These are phyloP conservation scores for Zaprionus ghesquierei DNA, from an alignment of 1,140 invertebrate genomes.

Conservation along the genomic window DNA sequence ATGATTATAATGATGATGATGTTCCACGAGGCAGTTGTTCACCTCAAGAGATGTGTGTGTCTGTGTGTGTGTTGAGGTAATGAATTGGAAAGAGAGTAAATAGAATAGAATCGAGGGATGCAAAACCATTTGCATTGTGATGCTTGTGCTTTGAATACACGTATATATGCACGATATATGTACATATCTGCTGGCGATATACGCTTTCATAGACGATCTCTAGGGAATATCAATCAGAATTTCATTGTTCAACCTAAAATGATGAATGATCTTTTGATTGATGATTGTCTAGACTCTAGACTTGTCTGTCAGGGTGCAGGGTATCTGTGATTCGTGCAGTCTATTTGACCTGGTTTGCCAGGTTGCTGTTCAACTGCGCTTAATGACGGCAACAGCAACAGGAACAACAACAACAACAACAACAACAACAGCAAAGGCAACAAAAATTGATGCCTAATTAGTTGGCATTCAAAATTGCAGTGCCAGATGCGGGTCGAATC, in stretches of 20 bases:
- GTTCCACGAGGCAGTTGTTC: not conserved
- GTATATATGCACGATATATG: not conserved
- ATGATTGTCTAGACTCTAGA: not conserved
- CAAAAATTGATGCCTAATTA: conserved; percentile 52
- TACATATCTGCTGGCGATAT: not conserved
- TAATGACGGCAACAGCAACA: conserved; percentile 13
- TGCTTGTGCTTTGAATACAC: not conserved
- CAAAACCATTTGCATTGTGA: not conserved
- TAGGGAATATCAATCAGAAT: not conserved
- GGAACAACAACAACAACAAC: conserved; percentile 13
- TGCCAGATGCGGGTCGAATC: conserved; percentile 35
- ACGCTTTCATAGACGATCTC: no score
- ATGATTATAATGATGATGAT: conserved; percentile 24
- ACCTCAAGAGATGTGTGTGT: not conserved
- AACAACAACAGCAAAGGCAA: not conserved
- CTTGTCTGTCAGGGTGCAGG: not conserved
- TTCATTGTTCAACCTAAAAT: not conserved
- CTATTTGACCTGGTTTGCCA: not conserved
- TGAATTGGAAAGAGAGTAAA: conserved; percentile 3
- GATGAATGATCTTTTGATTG: not conserved
- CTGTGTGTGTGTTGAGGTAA: not conserved
- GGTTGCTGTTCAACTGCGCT: not conserved
- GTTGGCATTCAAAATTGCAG: conserved; percentile 44
- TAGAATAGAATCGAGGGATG: not conserved
- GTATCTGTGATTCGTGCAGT: not conserved